These are phyloP conservation scores for Falcunculus frontatus DNA, from an alignment of 2,113 vertebrate species.

Conservation along the genomic window DNA sequence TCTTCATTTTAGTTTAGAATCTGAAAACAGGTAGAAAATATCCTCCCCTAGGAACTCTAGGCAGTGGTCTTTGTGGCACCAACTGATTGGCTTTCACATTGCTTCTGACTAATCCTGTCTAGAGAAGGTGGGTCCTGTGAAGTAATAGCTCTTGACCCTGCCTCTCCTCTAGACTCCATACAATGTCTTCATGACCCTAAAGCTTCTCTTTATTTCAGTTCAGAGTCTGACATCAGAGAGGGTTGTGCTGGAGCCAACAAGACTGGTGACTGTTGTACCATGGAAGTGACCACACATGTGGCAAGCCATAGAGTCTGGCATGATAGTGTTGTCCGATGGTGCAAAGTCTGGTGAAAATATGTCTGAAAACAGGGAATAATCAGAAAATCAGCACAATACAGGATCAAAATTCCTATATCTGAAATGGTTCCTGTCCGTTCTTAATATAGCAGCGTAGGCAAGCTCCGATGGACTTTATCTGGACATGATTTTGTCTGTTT, in stretches of 20 bases:
- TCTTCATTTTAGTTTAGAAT: not conserved
- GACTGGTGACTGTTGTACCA: not conserved
- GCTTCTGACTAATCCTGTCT: not conserved
- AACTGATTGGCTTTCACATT: not conserved
- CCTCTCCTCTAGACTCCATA: not conserved
- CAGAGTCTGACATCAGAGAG: not conserved
- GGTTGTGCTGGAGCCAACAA: not conserved
- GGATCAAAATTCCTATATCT: not conserved
- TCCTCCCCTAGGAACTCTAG: not conserved
- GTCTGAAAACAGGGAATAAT: not conserved
- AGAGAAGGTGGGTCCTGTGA: not conserved
- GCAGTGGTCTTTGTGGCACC: not conserved
- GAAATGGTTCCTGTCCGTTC: not conserved
- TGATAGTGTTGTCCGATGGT: not conserved
- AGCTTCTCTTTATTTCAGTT: slow-evolving; percentile 11
- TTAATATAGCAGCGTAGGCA: not conserved
- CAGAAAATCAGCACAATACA: not conserved
- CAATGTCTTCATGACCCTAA: not conserved
- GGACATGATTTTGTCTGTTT: not conserved
- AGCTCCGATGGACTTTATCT: not conserved
- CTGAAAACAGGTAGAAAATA: not conserved
- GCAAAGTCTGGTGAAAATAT: not conserved
- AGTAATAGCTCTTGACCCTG: not conserved
- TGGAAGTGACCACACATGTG: not conserved
- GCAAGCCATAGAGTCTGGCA: not conserved